Percentiles rank a stretch among this genome's conserved stretches.
phyloP scores from a whole-genome alignment of 2,113 vertebrate genomes.

The Scolopax mira region DNA sequence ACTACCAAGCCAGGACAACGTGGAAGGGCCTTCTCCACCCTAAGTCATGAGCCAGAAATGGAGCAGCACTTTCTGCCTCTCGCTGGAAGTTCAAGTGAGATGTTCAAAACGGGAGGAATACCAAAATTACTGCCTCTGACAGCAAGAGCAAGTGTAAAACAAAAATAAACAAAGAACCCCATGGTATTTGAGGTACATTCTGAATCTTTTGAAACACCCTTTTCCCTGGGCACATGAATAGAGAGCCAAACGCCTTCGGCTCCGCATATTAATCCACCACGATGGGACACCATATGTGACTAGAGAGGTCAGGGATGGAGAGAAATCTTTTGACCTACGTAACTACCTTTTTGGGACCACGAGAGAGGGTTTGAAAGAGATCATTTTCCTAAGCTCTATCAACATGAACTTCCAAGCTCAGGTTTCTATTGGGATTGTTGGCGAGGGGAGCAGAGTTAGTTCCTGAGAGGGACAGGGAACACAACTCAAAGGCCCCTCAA shows the following conservation, averaged over 20 bases:
- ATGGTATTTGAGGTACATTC: conserved; percentile 24
- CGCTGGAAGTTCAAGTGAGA: neutral
- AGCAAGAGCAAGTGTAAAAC: neutral
- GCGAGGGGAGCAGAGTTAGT: conserved; percentile 27
- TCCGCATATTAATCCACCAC: conserved; percentile 80
- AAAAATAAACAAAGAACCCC: neutral
- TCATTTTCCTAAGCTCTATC: conserved; percentile 54
- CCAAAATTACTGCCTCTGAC: neutral
- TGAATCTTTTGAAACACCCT: conserved; percentile 42
- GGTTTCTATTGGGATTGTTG: conserved; percentile 18
- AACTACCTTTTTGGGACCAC: conserved; percentile 72
- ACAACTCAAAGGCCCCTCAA: conserved; percentile 15
- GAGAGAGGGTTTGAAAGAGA: conserved; percentile 44
- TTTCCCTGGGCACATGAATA: conserved; percentile 57
- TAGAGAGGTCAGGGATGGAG: conserved; percentile 77
- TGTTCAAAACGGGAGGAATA: neutral
- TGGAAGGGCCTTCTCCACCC: neutral
- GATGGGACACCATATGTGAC: conserved; percentile 73
- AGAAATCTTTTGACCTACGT: conserved; percentile 79
- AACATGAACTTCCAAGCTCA: conserved; percentile 58
- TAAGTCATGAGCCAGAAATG: neutral
- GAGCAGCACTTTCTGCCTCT: neutral
- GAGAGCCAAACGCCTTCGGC: conserved; percentile 51
- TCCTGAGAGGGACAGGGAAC: neutral
- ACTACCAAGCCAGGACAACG: neutral